A percentile compares a stretch with the other conserved stretches of the same genome.
Conservation (phyloP, 1,140 invertebrate species). For the Melanaphis sacchari region DNA sequence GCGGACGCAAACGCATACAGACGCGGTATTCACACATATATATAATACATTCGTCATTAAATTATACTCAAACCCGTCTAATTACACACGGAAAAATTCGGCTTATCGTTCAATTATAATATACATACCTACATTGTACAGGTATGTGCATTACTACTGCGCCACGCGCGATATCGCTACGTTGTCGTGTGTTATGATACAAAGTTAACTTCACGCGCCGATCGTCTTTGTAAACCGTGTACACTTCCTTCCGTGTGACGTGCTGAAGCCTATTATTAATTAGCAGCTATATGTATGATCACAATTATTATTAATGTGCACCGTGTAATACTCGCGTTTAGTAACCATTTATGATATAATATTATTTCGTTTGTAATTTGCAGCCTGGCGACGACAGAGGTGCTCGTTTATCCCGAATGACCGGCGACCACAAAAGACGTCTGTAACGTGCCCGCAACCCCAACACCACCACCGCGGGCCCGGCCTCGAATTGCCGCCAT, state of each 20-base stretch:
- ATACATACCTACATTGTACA: too few species aligned
- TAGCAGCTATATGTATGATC: not conserved
- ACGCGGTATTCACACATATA: not conserved
- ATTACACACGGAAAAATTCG: not conserved
- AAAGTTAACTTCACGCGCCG: not conserved
- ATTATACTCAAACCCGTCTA: not conserved
- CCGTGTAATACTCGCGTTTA: not conserved
- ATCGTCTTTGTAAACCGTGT: not conserved
- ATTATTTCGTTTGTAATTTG: not conserved
- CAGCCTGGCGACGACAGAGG: not conserved
- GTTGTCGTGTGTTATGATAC: not conserved
- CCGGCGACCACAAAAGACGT: not conserved
- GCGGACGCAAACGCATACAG: not conserved
- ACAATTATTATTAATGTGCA: not conserved
- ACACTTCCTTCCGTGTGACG: not conserved
- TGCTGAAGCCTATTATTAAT: not conserved
- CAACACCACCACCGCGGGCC: not conserved
- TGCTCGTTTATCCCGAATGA: not conserved
- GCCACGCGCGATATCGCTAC: not conserved
- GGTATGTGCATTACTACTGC: too few species aligned
- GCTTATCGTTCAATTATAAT: not conserved
- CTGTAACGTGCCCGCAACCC: not conserved
- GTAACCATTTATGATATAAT: not conserved
- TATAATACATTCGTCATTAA: not conserved
- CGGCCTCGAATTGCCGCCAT: slow-evolving; percentile 38